These are phyloP conservation scores for Ennomos quercinarius DNA, from an alignment of 2,888 invertebrate species.

Conservation along the genomic window DNA sequence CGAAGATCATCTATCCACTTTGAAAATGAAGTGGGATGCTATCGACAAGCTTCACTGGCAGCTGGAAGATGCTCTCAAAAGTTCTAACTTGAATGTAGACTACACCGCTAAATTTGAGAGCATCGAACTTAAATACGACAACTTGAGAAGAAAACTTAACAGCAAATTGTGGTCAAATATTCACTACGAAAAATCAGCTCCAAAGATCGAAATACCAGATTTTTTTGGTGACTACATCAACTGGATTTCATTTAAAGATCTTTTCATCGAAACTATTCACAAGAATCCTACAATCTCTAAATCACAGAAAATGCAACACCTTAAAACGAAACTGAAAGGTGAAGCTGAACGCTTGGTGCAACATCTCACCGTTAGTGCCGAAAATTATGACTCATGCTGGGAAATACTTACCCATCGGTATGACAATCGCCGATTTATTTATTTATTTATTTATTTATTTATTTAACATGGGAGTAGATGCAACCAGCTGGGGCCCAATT, in stretches of 20 bases:
- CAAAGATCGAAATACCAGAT: neutral
- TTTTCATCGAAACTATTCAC: conserved; percentile 11
- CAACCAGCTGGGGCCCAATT: conserved; percentile 19
- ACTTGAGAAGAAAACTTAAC: neutral
- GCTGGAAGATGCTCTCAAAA: too few relatives aligned
- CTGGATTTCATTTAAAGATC: conserved; percentile 5
- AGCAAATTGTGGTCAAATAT: neutral
- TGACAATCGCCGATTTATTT: conserved; percentile 5
- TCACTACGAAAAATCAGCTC: neutral
- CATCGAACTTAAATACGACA: too few relatives aligned
- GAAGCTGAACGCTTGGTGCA: conserved; percentile 14
- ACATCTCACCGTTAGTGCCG: conserved; percentile 16
- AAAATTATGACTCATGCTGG: conserved; percentile 22
- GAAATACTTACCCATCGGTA: conserved; percentile 20
- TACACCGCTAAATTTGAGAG: too few relatives aligned
- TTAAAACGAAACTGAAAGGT: conserved; percentile 19
- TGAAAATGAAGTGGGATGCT: too few relatives aligned
- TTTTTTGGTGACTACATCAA: neutral
- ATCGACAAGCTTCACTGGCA: too few relatives aligned
- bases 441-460: neutral
- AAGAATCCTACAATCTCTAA: conserved; percentile 1
- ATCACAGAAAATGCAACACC: conserved; percentile 17
- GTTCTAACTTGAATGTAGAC: too few relatives aligned
- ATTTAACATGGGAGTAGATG: too few relatives aligned
- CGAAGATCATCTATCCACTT: too few relatives aligned